Base-by-base conservation (phyloP, 2,113 vertebrate species). In the Nerophis ophidion region DNA sequence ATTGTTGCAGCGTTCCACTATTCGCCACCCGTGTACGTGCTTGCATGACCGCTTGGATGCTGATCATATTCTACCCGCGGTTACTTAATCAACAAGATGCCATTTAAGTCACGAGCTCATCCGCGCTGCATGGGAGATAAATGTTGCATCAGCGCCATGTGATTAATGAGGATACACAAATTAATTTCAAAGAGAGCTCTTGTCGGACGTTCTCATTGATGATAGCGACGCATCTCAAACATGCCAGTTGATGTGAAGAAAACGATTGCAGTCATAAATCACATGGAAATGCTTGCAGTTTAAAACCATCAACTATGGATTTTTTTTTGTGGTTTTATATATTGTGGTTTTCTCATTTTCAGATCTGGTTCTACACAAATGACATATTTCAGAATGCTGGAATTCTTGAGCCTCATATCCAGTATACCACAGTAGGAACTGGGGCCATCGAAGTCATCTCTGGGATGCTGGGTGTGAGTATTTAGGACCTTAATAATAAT, bases 311-410 rank as follows among this genome's bases (percentile, higher is more conserved):
- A 11, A 10, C 4, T 14, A 14, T 42, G 35, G 15, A 10, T 4
- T 11, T 12, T 5, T 34, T 54, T 54, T 35, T 57, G 14, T n/a
- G 2, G 3, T 47, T 16, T 55, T 48, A 3, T 45, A 0, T 63
- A 34, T 59, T 4, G 7, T 51, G 12, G 71, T 26, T 12, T 33
- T 81, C 48, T 75, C 60, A 52, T 60, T 86, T 84, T 76, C 89
- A 96, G 94, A 94, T 96, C 81, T 96, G 94, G 94, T 96, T 94
- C 86, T 96, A 95, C 76, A 95, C 94, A 62, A 95, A 94, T 71
- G 57, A 83, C 40, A 95, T 96, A 76, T 96, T 96, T 4, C 76
- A 87, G 80, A 86, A 92, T 0, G 88, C 92, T 0, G 91, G 93
- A 14, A 91, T 96, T 56, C 83, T 90, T 0, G 45, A 40, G 3